A percentile compares a stretch with the other conserved stretches of the same genome.
Conservation (phyloP, 2,797 vertebrate species). For the Anabas testudineus region DNA sequence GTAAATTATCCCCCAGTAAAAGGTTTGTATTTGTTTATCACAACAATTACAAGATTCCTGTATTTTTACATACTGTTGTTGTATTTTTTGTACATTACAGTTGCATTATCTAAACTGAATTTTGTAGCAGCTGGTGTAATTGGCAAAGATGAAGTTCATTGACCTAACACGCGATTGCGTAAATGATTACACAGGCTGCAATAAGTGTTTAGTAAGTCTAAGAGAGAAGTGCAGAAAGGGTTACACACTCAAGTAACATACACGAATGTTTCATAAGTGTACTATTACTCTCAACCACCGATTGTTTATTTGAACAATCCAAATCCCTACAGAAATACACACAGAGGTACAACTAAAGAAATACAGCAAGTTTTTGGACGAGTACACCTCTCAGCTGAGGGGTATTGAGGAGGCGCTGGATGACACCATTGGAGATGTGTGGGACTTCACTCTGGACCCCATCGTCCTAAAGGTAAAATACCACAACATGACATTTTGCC, state of each 20-base stretch:
- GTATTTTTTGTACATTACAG: not conserved
- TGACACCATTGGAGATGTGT: slow-evolving; percentile 96
- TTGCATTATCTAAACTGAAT: too few relatives aligned
- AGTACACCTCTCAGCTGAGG: slow-evolving; percentile 93
- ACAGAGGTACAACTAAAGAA: slow-evolving; percentile 98
- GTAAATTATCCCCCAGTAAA: too few relatives aligned
- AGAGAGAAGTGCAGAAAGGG: not conserved
- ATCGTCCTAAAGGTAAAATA: slow-evolving; percentile 91
- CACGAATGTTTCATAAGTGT: not conserved
- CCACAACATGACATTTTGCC: too few relatives aligned
- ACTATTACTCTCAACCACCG: not conserved
- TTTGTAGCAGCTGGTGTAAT: not conserved
- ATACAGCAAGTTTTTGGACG: slow-evolving; percentile 95
- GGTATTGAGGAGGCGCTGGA: slow-evolving; percentile 97
- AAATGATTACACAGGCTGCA: not conserved
- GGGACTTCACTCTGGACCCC: slow-evolving; percentile 98
- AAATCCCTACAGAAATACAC: slow-evolving; percentile 92
- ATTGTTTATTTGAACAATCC: not conserved
- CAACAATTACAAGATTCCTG: too few relatives aligned
- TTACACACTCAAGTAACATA: not conserved
- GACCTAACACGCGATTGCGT: not conserved
- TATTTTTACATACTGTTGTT: too few relatives aligned
- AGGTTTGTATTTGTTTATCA: too few relatives aligned
- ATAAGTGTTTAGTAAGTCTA: not conserved
- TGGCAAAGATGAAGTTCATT: not conserved